A percentile compares a stretch with the other conserved stretches of the same genome.
Evolutionary conservation across 2,113 vertebrate genomes (phyloP).

Genomic region (Aphelocoma coerulescens): DNA sequence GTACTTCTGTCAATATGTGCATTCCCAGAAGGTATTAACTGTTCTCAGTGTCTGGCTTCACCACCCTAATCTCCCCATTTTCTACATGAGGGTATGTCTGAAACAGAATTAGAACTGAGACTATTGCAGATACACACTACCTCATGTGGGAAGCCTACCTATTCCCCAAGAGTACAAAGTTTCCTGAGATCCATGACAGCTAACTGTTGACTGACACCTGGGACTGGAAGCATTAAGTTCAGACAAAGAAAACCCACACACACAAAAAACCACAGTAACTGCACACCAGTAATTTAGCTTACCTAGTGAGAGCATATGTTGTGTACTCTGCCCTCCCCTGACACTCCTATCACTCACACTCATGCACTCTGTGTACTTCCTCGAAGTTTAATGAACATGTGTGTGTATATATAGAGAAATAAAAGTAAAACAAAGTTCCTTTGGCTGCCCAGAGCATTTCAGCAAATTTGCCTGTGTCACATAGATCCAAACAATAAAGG

Average conservation of each 20-base stretch:
- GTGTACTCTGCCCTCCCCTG: neutral
- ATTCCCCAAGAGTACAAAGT: neutral
- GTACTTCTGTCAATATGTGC: neutral
- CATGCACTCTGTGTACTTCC: neutral
- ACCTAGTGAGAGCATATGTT: neutral
- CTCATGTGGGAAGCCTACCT: neutral
- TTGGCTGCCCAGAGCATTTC: neutral
- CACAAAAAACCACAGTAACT: neutral
- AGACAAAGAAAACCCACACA: neutral
- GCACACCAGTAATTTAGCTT: neutral
- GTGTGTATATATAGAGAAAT: neutral
- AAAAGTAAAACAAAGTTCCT: neutral
- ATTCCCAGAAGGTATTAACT: neutral
- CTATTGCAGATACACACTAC: fast-evolving
- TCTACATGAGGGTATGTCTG: neutral
- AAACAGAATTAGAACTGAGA: neutral
- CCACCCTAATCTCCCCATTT: neutral
- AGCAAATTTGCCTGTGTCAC: neutral
- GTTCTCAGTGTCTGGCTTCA: neutral
- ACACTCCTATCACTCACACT: neutral
- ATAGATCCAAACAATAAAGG: neutral
- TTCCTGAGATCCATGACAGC: neutral
- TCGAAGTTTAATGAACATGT: neutral
- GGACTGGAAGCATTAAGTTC: neutral
- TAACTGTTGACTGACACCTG: neutral